A percentile compares a stretch with the other conserved stretches of the same genome.
Evolutionary conservation across 2,113 vertebrate genomes (phyloP).

Genomic region (Corythoichthys intestinalis): DNA sequence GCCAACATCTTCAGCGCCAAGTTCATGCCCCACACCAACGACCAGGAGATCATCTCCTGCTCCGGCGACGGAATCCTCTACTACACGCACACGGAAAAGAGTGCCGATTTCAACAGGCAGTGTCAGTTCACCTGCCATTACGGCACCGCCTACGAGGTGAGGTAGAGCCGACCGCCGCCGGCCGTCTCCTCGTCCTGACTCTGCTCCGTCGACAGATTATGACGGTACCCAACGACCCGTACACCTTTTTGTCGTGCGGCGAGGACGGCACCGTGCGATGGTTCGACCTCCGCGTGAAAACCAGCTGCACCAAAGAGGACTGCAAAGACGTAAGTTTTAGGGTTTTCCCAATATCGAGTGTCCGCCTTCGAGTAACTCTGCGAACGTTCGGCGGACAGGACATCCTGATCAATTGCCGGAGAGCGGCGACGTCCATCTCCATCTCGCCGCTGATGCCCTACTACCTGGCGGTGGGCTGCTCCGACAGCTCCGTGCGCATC

Average conservation of each 20-base stretch:
- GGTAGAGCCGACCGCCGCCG: not conserved
- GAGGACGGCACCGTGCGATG: slow-evolving; percentile 97
- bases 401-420: slow-evolving; percentile 95
- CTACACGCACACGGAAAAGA: slow-evolving; percentile 93
- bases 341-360: too few species aligned
- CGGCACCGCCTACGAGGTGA: slow-evolving; percentile 96
- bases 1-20: slow-evolving; percentile 99
- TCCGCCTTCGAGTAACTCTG: too few species aligned
- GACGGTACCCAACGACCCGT: slow-evolving; percentile 97
- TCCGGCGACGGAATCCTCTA: slow-evolving; percentile 97
- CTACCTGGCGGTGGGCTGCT: slow-evolving; percentile 95
- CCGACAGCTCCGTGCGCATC: slow-evolving; percentile 97
- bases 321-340: slow-evolving; percentile 92
- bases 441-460: slow-evolving; percentile 93
- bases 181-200: too few species aligned
- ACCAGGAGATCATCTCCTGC: slow-evolving; percentile 95
- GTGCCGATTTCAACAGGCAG: slow-evolving; percentile 89
- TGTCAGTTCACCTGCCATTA: slow-evolving; percentile 98
- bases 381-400: slow-evolving; percentile 70
- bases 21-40: slow-evolving; percentile 93
- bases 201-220: slow-evolving; percentile 78
- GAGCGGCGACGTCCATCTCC: slow-evolving; percentile 94
- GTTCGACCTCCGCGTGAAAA: slow-evolving; percentile 96
- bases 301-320: slow-evolving; percentile 96
- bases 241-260: slow-evolving; percentile 96